Evolutionary conservation across 2,888 invertebrate genomes (phyloP).

Genomic region (Drosophila picticornis): DNA sequence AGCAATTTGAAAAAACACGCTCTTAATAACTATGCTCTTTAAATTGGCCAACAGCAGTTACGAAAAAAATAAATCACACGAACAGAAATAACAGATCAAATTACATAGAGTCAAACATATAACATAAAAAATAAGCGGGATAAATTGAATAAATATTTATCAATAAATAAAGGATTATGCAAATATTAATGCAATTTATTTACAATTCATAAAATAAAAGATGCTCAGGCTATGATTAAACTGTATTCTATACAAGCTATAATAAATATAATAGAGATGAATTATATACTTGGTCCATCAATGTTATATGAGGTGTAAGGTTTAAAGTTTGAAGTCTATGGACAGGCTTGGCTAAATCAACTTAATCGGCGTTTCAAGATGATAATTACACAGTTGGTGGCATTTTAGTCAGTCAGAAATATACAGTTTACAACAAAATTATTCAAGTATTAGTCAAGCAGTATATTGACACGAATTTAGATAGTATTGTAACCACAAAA

Average conservation of each 20-base stretch:
- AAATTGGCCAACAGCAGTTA: not conserved
- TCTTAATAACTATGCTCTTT: conserved; percentile 34
- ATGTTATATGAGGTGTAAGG: not conserved
- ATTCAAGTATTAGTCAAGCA: no score
- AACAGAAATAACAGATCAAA: not conserved
- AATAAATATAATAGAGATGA: not conserved
- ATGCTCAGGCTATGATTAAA: not conserved
- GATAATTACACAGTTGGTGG: no score
- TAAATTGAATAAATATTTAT: not conserved
- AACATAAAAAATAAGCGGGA: not conserved
- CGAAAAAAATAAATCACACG: not conserved
- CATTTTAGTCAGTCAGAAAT: no score
- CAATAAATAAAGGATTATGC: not conserved
- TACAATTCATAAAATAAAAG: no score
- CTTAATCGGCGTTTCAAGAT: not conserved
- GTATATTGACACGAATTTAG: no score
- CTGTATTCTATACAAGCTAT: not conserved
- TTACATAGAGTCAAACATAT: not conserved
- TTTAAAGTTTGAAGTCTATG: not conserved
- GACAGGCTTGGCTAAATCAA: not conserved
- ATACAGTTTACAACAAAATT: no score
- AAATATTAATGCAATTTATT: not conserved
- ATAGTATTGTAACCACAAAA: no score
- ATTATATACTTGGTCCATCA: not conserved
- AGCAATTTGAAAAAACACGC: conserved; percentile 40